Evolutionary conservation across 1,140 invertebrate species (phyloP), one percentile per base, ranked within the genome.

Genomic region (Pachypeltis micranthus): DNA sequence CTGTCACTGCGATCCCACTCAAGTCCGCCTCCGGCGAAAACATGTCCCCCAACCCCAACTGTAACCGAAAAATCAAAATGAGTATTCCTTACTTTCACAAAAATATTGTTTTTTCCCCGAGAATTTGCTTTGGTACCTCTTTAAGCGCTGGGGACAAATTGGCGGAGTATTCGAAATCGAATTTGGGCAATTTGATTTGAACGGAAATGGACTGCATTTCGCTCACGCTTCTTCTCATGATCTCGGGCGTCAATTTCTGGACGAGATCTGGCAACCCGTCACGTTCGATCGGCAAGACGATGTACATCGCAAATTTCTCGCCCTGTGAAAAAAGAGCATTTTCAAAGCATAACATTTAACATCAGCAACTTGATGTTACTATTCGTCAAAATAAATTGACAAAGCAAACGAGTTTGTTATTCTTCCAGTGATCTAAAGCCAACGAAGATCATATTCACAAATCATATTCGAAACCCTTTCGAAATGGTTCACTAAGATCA

Each of bases 111-210:
- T n/a, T n/a, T n/a, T n/a, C n/a, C n/a, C n/a, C n/a, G n/a, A n/a
- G n/a, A n/a, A n/a, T n/a, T n/a, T n/a, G n/a, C n/a, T n/a, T n/a
- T n/a, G n/a, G n/a, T 75, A 87, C 85, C 73, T 83, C 74, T 67
- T 76, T 76, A 2, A 92, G 74, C 26, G 81, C 72, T 0, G 79
- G 72, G 34, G 83, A 81, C 25, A 91, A 73, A 27, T 82, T 75
- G 10, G 80, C 78, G 26, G 80, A 79, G 58, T 81, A 83, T 56
- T 88, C 82, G 65, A 91, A 86, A 66, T 84, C 81, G 70, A 92
- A 91, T 70, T 85, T 88, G 0, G 90, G 90, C 2, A 93, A 70
- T 10, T 72, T 77, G 0, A 91, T 77, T 19, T 83, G 77, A 0
- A 90, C 80, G 1, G 77, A 70, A 0, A 74, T 68, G 57, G 80